These are phyloP conservation scores for Orchestes rusci DNA, from an alignment of 2,888 invertebrate genomes.

Conservation along the genomic window DNA sequence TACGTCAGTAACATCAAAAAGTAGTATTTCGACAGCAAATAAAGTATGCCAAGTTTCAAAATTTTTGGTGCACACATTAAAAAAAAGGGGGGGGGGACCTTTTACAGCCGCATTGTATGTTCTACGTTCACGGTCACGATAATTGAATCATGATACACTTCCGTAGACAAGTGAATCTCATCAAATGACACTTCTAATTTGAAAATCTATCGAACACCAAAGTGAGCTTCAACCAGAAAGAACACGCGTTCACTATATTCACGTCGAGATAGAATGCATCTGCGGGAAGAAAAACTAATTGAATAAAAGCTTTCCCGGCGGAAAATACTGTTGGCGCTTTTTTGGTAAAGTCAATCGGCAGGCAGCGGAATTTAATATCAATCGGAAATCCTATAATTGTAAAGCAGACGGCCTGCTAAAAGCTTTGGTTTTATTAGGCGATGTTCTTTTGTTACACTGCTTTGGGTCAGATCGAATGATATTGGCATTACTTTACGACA, in stretches of 20 bases:
- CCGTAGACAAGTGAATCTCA: too few relatives aligned
- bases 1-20: too few relatives aligned
- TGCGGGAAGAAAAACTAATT: not conserved
- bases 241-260: not conserved
- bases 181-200: too few relatives aligned
- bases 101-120: too few relatives aligned
- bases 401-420: slow-evolving; percentile 31
- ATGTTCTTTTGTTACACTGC: slow-evolving; percentile 19
- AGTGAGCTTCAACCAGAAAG: not conserved
- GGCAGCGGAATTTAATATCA: slow-evolving; percentile 42
- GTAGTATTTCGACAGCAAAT: too few relatives aligned
- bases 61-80: too few relatives aligned
- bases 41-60: too few relatives aligned
- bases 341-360: slow-evolving; percentile 41
- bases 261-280: not conserved
- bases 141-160: too few relatives aligned
- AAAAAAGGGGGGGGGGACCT: too few relatives aligned
- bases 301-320: not conserved
- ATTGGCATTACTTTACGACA: slow-evolving; percentile 16
- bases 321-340: slow-evolving; percentile 25
- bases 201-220: too few relatives aligned
- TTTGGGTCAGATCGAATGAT: slow-evolving; percentile 16
- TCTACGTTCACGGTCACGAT: too few relatives aligned
- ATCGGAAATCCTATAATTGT: slow-evolving; percentile 39
- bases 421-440: slow-evolving; percentile 16